These are phyloP conservation scores for Pegoplata infirma DNA, from an alignment of 2,888 invertebrate genomes.

Conservation along the genomic window DNA sequence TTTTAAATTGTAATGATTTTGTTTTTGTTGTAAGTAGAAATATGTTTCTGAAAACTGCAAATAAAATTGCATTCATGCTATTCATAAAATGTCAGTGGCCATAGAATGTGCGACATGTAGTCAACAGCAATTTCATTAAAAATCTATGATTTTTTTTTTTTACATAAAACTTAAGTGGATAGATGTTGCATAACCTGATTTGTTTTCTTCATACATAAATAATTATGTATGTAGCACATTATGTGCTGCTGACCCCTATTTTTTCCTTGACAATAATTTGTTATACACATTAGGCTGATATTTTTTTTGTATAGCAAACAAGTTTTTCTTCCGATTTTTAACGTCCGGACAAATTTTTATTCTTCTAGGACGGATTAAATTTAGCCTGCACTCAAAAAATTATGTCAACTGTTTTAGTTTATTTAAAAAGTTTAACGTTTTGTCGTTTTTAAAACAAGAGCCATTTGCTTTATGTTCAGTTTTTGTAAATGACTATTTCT, in stretches of 20 bases:
- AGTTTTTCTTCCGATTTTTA: too few relatives aligned
- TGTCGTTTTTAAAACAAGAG: too few relatives aligned
- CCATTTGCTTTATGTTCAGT: too few relatives aligned
- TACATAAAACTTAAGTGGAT: neutral
- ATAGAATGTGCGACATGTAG: constrained; percentile 23
- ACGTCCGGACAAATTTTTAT: too few relatives aligned
- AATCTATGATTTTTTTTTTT: neutral
- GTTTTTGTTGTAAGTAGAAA: neutral
- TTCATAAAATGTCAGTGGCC: neutral
- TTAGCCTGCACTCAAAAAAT: too few relatives aligned
- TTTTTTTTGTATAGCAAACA: too few relatives aligned
- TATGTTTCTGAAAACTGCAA: constrained; percentile 17
- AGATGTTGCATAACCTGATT: constrained; percentile 43
- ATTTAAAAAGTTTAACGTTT: too few relatives aligned
- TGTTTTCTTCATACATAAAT: neutral
- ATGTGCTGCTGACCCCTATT: constrained; percentile 26
- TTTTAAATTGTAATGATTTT: constrained; percentile 19
- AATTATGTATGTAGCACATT: neutral
- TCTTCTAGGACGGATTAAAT: too few relatives aligned
- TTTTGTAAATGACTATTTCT: too few relatives aligned
- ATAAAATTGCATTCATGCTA: constrained; percentile 41
- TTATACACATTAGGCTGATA: neutral
- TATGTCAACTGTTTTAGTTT: too few relatives aligned
- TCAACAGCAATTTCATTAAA: constrained; percentile 29
- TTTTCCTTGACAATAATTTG: constrained; percentile 22